Percentiles rank a stretch among this genome's conserved stretches.
phyloP scores from a whole-genome alignment of 2,113 vertebrate species.

The Syrmaticus mikado region DNA sequence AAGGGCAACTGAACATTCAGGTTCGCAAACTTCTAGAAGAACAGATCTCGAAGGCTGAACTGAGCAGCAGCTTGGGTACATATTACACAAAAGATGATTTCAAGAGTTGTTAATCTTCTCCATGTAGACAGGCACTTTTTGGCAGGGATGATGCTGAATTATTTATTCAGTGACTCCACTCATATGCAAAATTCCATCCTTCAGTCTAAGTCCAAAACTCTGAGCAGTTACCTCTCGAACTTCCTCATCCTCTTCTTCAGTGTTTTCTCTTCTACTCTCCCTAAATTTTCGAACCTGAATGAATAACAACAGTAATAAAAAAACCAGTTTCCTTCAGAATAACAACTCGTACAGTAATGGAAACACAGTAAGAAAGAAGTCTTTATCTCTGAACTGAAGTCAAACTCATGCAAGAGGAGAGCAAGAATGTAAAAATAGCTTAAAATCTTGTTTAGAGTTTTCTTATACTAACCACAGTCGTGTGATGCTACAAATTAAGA shows the following conservation, averaged over 20 bases:
- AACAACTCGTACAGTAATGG: not conserved
- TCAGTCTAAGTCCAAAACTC: not conserved
- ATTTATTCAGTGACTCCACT: not conserved
- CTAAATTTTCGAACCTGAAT: constrained; percentile 86
- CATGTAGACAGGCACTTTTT: not conserved
- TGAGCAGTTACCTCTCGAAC: constrained; percentile 85
- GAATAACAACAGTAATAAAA: not conserved
- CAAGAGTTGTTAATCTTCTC: not conserved
- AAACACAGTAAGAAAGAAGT: not conserved
- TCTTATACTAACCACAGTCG: not conserved
- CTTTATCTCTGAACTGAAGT: not conserved
- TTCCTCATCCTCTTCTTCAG: constrained; percentile 90
- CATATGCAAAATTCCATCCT: not conserved
- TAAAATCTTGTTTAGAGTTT: not conserved
- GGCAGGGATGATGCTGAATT: not conserved
- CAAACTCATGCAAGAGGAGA: not conserved
- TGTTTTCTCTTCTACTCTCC: constrained; percentile 89
- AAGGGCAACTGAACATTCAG: not conserved
- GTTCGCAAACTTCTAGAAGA: not conserved
- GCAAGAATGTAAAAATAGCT: not conserved
- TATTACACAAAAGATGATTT: not conserved
- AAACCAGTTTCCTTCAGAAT: not conserved
- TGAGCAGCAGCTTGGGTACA: not conserved
- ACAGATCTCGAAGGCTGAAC: not conserved
- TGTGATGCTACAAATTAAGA: not conserved